Base-by-base conservation (phyloP, 2,797 vertebrate genomes). In the Sternotherus odoratus region DNA sequence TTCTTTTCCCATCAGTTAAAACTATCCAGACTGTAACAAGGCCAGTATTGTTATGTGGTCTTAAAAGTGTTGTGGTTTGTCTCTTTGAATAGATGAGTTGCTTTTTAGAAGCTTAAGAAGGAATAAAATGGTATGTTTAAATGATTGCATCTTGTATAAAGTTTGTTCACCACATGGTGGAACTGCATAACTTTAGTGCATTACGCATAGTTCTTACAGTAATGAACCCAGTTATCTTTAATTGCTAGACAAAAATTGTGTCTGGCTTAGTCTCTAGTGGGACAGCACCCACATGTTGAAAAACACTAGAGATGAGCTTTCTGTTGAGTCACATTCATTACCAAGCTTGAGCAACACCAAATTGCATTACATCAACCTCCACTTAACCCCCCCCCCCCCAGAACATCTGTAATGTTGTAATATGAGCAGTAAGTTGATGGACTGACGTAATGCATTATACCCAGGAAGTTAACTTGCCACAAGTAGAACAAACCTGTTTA, bases 101-200 rank as follows among this genome's bases (percentile, higher is more conserved):
- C 2, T 91, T 91, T 91, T 85, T 28, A 0, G 1, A 19, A 50
- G 13, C 82, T 60, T 12, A 49, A 92, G 79, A 49, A 5, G 1
- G 2, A 6, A 4, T 16, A 28, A 48, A 48, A 28, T 75, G 46
- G 6, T 46, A 75, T 36, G 1, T 93, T 79, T 83, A 5, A 89
- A 50, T 19, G 89, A 88, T 74, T 0, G 1, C 36, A 69, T 72
- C 39, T 82, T 88, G 15, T 75, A 1, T 24, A 77, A 56, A 28
- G 66, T n/a, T n/a, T 79, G 83, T 86, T 91, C 91, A 57, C 83
- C 84, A 90, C 78, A 86, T 89, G 75, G 75, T 87, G 88, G 86
- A 95, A 95, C 36, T 48, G 24, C n/a, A 8, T 83, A 75, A 92
- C 13, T 88, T 88, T 83, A 85, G n/a, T 56, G 86, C 78, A 87